phyloP scores from a whole-genome alignment of 2,888 invertebrate genomes.

The Latheticus oryzae region DNA sequence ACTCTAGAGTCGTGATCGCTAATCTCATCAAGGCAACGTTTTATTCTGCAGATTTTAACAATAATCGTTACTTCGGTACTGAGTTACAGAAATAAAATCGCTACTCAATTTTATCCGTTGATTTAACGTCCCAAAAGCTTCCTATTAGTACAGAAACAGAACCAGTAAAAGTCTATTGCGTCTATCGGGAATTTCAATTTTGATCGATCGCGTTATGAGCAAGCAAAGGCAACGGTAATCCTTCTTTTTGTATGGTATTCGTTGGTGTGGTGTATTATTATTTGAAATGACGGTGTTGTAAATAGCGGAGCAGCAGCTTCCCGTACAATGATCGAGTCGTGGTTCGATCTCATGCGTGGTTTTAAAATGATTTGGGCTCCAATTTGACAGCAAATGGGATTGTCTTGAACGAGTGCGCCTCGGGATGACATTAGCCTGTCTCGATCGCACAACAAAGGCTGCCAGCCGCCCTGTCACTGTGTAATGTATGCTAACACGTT shows the following conservation, averaged over 20 bases:
- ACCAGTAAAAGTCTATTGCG: conserved; percentile 13
- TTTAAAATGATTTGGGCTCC: conserved; percentile 62
- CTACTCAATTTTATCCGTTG: conserved; percentile 6
- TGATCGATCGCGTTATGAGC: conserved; percentile 31
- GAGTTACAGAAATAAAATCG: conserved; percentile 30
- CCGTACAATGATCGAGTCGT: conserved; percentile 49
- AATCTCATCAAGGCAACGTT: conserved; percentile 49
- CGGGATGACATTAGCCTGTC: conserved; percentile 65
- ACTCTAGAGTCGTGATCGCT: conserved; percentile 48
- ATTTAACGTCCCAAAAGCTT: conserved; percentile 17
- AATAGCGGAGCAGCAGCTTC: conserved; percentile 51
- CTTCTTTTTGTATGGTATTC: conserved; percentile 37
- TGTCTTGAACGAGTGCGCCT: conserved; percentile 64
- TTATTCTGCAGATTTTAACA: conserved; percentile 43
- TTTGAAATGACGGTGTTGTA: conserved; percentile 51
- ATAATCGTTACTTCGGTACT: conserved; percentile 37
- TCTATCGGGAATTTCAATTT: conserved; percentile 34
- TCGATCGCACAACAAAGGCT: conserved; percentile 63
- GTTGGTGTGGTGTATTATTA: conserved; percentile 49
- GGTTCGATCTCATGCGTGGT: conserved; percentile 57
- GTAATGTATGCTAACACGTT: conserved; percentile 66
- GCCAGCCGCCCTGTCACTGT: conserved; percentile 64
- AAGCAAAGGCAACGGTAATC: conserved; percentile 47
- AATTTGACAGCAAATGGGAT: conserved; percentile 66
- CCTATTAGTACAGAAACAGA: conserved; percentile 26